Evolutionary conservation across 2,888 invertebrate species (phyloP), one percentile per base, ranked within the genome.

Genomic region (Spodoptera littoralis): DNA sequence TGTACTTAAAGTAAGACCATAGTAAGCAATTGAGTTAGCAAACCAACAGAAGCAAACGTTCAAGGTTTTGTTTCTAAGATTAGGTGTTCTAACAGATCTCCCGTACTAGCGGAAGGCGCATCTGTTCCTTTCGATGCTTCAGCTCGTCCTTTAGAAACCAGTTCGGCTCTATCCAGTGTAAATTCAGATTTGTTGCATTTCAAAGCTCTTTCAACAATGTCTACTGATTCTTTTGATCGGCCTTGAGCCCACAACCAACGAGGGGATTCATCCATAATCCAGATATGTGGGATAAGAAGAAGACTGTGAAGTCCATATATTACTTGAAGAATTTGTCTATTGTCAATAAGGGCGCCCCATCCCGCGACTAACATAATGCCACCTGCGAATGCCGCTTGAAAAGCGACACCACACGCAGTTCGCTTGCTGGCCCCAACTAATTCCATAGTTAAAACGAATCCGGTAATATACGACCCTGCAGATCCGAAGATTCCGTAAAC

Each of bases 171-270:
- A 83, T 97, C 97, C 52, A 97, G 87, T 27, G 93, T 92, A 12
- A 96, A 92, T 27, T 95, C 92, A 43, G 96, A 96, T 48, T 95
- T 95, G 85, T 98, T 98, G 77, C 95, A 96, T 84, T 96, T 96
- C n/a, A 97, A 87, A n/a, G 96, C 98, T 83, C 96, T 97, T 76
- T 96, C 95, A 4, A 98, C 96, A 68, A 98, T 97, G 11, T 95
- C 95, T 0, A 98, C 95, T 0, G 98, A 96, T 89, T 98, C 97
- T 54, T 95, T 95, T 0, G 95, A 92, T 51, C 96, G 95, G 0
- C 98, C 98, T 85, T 98, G 97, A 43, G 97, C 96, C 98, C 98
- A 98, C 8, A 98, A 89, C 98, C 98, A 98, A 13, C 98, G 95
- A 0, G 98, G 98, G 8, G 98, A 98, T 91, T 98, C 98, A 79